Evolutionary conservation across 2,113 vertebrate species (phyloP), one percentile per base, ranked within the genome.

Genomic region (Sinosuthora webbiana): DNA sequence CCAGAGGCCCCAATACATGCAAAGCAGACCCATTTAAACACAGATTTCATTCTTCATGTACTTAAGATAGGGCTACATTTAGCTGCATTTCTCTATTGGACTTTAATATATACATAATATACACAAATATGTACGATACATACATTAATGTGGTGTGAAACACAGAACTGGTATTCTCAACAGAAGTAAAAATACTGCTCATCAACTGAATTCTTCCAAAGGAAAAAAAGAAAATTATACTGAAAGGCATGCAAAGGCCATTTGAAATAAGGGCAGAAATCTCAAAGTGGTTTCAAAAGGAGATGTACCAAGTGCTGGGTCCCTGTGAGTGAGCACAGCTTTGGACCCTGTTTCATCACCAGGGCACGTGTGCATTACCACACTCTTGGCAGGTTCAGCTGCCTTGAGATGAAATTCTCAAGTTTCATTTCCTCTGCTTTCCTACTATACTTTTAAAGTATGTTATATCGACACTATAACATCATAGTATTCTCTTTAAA

Each of bases 311-410:
- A 70, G 31, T 20, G 22, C 42, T 81, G 12, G 3, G 28, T 13
- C 25, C 9, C 16, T 11, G 4, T 23, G 20, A 87, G 15, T 10
- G 13, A 91, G 6, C 1, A 39, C 19, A 68, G 22, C 30, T 67
- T 55, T 44, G 33, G 37, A 44, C 13, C 8, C 24, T 23, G 19
- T 71, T 70, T 45, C 60, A 45, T 31, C 21, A 2, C 25, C 9
- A 11, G 49, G 33, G 23, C 47, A 55, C 0, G 0, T 8, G 8
- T 39, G 18, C 44, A 15, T 44, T 13, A 15, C 39, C 11, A 2
- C 25, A 13, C 7, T 25, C 30, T 9, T 59, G 47, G 71, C 67
- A 76, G 49, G 57, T 1, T 44, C 33, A 74, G 37, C 44, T 81
- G 52, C 68, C 76, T 50, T 37, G 37, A 30, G 37, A n/a, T 37